Base-by-base conservation (phyloP, 1,140 invertebrate species). In the Platorchestia sp. region DNA sequence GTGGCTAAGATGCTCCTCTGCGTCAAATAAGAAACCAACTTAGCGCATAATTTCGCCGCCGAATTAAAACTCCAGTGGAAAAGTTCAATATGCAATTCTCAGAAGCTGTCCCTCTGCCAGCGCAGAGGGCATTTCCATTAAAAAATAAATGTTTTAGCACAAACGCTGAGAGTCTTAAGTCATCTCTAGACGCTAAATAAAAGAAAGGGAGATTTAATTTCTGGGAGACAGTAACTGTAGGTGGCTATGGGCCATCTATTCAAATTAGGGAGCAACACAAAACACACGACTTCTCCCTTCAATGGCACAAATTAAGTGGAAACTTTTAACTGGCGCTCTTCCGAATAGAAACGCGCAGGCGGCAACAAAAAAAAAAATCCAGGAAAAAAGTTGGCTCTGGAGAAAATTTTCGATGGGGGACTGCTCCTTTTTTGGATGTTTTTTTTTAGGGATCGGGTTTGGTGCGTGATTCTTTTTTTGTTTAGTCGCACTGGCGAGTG, bases 231-330 rank as follows among this genome's bases (percentile, higher is more conserved):
- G 40, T 93, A 93, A 93, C 44, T 93, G 91, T 45, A 93, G 43
- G 41, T 93, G 91, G 91, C 45, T 93, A 93, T 93, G 91, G 91
- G 91, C 91, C 22, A 93, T 93, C 44, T 93, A 93, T 93, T 93
- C 47, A 93, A 93, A 93, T 93, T 93, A 45, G 45, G 45, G 45
- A 93, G 16, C 91, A 6, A 10, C 91, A 41, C 91, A 93, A 93
- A 93, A 93, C 91, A 93, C 91, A 93, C 3, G 91, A 93, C 43
- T 93, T 93, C 91, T 93, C 40, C 45, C 45, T 47, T 45, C 91
- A 93, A 93, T 93, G 91, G 91, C 91, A 93, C 91, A 93, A 93
- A 93, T 93, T 45, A 93, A 93, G 91, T 93, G 91, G 91, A 93
- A 93, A 93, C 91, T 93, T 93, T 93, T 45, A 93, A 93, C 91